Conservation (phyloP, 2,888 invertebrate genomes). For the Priocnemis perturbator region DNA sequence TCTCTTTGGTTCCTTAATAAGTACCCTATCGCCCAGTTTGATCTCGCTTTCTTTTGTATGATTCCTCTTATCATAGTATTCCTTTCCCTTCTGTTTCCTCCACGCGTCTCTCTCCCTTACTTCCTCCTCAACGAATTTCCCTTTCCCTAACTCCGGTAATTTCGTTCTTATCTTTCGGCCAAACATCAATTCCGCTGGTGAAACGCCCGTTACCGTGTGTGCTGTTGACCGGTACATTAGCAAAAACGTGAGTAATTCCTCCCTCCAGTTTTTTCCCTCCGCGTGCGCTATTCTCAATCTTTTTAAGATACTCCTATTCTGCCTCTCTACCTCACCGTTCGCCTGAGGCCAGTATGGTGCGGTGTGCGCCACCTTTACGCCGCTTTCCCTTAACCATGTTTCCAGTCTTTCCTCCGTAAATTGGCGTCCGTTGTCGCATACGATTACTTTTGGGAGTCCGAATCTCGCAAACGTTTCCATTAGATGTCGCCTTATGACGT, state of each 20-base stretch:
- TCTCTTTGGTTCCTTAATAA: too few species aligned
- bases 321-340: conserved; percentile 45
- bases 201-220: conserved; percentile 35
- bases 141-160: not conserved
- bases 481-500: conserved; percentile 37
- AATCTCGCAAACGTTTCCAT: conserved; percentile 52
- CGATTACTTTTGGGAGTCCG: conserved; percentile 42
- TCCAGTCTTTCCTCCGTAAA: conserved; percentile 21
- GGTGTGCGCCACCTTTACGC: conserved; percentile 20
- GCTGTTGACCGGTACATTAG: conserved; percentile 41
- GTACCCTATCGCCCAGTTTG: too few species aligned
- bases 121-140: not conserved
- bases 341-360: conserved; percentile 36
- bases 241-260: conserved; percentile 37
- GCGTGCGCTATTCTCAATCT: conserved; percentile 39
- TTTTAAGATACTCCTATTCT: conserved; percentile 46
- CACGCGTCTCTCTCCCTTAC: not conserved
- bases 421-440: conserved; percentile 50
- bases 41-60: too few species aligned
- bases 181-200: conserved; percentile 30
- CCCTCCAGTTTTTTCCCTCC: conserved; percentile 38
- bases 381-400: conserved; percentile 9
- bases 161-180: not conserved
- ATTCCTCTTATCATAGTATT: conserved; percentile 22
- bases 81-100: not conserved